A percentile compares a stretch with the other conserved stretches of the same genome.
phyloP scores from a whole-genome alignment of 2,113 vertebrate genomes.

The Nesoenas mayeri region DNA sequence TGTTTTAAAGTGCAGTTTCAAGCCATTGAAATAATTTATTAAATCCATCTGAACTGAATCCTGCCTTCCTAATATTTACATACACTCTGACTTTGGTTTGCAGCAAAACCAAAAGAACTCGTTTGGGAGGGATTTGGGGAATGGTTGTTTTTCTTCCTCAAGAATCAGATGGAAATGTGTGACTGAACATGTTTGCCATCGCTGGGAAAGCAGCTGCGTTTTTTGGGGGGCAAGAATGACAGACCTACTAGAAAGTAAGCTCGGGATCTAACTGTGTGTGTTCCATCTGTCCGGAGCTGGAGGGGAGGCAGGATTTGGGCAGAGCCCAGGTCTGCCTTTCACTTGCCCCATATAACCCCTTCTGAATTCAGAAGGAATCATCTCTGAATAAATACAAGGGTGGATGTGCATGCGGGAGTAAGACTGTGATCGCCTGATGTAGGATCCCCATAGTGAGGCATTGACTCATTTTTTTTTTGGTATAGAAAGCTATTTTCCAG shows the following conservation, averaged over 20 bases:
- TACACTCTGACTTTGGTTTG: rapidly evolving
- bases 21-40: background rate
- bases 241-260: background rate
- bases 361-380: background rate
- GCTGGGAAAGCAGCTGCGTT: rapidly evolving
- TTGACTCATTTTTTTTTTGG: background rate
- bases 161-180: background rate
- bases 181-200: rapidly evolving
- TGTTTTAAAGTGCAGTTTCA: background rate
- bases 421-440: background rate
- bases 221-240: background rate
- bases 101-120: background rate
- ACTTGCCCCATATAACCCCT: background rate
- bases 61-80: background rate
- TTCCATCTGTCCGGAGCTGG: background rate
- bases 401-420: background rate
- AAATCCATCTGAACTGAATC: background rate
- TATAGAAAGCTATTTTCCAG: background rate
- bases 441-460: background rate
- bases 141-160: background rate
- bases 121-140: background rate
- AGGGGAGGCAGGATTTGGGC: background rate
- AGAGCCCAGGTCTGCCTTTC: background rate
- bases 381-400: background rate
- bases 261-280: background rate